A percentile compares a stretch with the other conserved stretches of the same genome.
Conservation (phyloP, 2,113 vertebrate species). For the Labrus mixtus region DNA sequence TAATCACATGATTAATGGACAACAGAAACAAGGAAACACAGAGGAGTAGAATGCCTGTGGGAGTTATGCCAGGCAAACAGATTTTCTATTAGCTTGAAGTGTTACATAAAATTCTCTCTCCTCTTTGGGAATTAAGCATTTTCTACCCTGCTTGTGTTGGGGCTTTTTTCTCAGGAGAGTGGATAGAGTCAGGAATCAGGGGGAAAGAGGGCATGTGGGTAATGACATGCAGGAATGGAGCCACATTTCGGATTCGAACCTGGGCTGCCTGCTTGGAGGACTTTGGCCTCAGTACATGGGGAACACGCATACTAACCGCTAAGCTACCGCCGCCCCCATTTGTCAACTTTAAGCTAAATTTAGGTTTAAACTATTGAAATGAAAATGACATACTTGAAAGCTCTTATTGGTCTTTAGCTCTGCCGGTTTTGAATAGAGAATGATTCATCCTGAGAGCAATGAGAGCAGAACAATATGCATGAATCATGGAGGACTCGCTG, state of each 20-base stretch:
- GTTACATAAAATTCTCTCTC: not conserved
- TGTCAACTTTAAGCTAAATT: not conserved
- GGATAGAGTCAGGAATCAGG: too few relatives aligned
- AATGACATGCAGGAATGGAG: too few relatives aligned
- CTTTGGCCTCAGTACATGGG: too few relatives aligned
- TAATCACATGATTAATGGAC: slow-evolving; percentile 33
- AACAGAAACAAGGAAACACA: slow-evolving; percentile 9
- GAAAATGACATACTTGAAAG: not conserved
- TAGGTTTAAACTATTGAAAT: not conserved
- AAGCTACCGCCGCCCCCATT: too few relatives aligned
- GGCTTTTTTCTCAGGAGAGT: too few relatives aligned
- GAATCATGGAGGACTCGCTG: not conserved
- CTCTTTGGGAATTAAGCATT: not conserved
- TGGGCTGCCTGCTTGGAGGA: too few relatives aligned
- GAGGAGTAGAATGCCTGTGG: slow-evolving; percentile 19
- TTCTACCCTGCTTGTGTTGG: not conserved
- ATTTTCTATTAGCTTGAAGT: not conserved
- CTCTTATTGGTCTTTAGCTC: not conserved
- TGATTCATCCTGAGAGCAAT: not conserved
- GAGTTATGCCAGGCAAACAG: slow-evolving; percentile 27
- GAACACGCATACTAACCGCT: too few relatives aligned
- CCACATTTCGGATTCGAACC: too few relatives aligned
- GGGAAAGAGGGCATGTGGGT: too few relatives aligned
- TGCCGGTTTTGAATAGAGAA: slow-evolving; percentile 12
- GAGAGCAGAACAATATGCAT: not conserved